Evolutionary conservation across 2,888 invertebrate species (phyloP), one percentile per base, ranked within the genome.

Genomic region (Caenorhabditis zanzibari): DNA sequence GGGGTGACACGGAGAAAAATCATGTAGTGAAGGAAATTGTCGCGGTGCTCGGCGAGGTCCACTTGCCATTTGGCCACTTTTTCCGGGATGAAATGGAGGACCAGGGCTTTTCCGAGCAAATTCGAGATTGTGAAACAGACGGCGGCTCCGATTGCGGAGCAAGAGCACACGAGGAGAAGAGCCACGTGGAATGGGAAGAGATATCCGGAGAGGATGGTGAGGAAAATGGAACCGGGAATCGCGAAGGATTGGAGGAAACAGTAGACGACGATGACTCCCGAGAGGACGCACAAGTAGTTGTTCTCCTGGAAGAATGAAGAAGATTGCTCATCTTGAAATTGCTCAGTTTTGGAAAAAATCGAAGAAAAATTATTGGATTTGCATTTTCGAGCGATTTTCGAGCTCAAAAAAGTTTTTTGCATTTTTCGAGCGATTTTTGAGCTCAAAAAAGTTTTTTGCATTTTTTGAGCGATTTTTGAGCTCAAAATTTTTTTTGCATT

Each of bases 181-280:
- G 99, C 99, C 87, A 96, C 93, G 61, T 95, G 95, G 93, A 98
- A 98, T 81, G 96, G 96, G 93, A 98, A 99, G 52, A 99, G 94
- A 93, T 97, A 99, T 85, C 99, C 99, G 84, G 97, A 96, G 71
- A 99, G 94, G 90, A 99, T 97, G 86, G 98, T 98, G 73, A 99
- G 94, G 93, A 98, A 99, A 92, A 99, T 95, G 19, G 98, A 98
- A 86, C 99, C 99, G 85, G 99, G 99, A 94, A 99, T 99, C 91
- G 98, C 98, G 94, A 99, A 99, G 84, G 98, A 97, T 95, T 99
- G 99, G 92, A 99, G 95, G 93, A 97, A 97, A 94, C 99, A 96
- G 93, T 98, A 99, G 16, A 96, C 95, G 88, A 96, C 94, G 91
- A 96, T 96, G 85, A 97, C 95, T 90, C 96, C 97, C 88, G 95